Evolutionary conservation across 1,140 invertebrate genomes (phyloP), one percentile per base, ranked within the genome.

Genomic region (Saccostrea echinata): DNA sequence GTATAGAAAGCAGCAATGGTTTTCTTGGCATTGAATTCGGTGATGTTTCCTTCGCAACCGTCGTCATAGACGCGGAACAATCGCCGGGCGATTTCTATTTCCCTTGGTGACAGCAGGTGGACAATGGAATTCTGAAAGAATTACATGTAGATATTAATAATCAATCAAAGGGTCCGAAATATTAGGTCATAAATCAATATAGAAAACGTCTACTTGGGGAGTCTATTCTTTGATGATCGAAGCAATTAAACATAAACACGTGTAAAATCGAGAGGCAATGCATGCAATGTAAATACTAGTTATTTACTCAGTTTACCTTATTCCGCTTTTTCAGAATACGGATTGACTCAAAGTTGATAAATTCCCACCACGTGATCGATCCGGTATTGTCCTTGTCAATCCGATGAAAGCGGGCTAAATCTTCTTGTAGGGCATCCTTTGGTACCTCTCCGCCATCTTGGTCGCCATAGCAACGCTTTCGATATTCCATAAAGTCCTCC

Each of bases 351-450:
- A 86, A 89, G 82, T 91, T 90, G 21, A 91, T 68, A 33, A 91
- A 91, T 80, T 91, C 90, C 85, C 88, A 89, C 91, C 91, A 91
- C 21, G 88, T 90, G 57, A 91, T 86, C 0, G 88, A 87, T 24
- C 91, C 91, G 8, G 82, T 84, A 16, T 84, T 86, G 30, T 86
- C 84, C 52, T 86, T 88, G 80, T 91, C 91, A n/a, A 90, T 80
- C 53, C 87, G 82, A n/a, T 88, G 85, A 68, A 90, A 91, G 24
- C 84, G 86, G 13, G 80, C 85, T 0, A 80, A 84, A 81, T 89
- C 90, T 82, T 88, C 89, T 55, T 91, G 88, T 4, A 88, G 61
- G 33, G 90, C 68, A 16, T 85, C 87, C n/a, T 64, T 84, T 33
- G 88, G 84, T 61, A 91, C 82, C 16, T 88, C 84, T 21, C 81